Evolutionary conservation across 1,140 invertebrate species (phyloP).

Genomic region (Bradynema listronoti): DNA sequence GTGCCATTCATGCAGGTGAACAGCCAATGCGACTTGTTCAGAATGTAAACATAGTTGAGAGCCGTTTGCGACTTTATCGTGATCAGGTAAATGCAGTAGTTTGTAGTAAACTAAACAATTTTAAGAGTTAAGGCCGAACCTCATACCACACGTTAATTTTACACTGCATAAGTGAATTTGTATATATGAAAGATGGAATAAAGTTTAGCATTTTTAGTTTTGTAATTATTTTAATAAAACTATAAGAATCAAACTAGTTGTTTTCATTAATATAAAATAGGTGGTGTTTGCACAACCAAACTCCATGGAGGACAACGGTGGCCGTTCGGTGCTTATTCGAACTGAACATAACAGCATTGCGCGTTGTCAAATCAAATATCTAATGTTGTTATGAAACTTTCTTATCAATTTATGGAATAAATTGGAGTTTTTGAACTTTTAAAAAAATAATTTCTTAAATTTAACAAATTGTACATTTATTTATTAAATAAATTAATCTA

Average conservation of each 20-base stretch:
- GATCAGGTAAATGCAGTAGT: conserved; percentile 39
- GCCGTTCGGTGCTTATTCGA: neutral
- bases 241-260: neutral
- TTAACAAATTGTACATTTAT: no score
- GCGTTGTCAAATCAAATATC: conserved; percentile 3
- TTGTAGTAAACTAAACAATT: no score
- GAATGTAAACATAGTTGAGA: conserved; percentile 38
- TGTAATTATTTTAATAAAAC: neutral
- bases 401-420: no score
- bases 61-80: conserved; percentile 29
- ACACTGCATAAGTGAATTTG: neutral
- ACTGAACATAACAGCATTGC: conserved; percentile 5
- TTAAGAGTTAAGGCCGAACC: neutral
- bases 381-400: conserved; percentile 5
- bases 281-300: conserved; percentile 8
- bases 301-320: conserved; percentile 7
- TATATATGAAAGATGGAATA: neutral
- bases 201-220: neutral
- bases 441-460: no score
- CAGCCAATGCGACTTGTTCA: conserved; percentile 53
- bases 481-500: no score
- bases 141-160: neutral
- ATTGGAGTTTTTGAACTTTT: no score
- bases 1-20: conserved; percentile 44
- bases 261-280: neutral